Evolutionary conservation across 2,797 vertebrate species (phyloP).

Genomic region (Phoeniculus purpureus): DNA sequence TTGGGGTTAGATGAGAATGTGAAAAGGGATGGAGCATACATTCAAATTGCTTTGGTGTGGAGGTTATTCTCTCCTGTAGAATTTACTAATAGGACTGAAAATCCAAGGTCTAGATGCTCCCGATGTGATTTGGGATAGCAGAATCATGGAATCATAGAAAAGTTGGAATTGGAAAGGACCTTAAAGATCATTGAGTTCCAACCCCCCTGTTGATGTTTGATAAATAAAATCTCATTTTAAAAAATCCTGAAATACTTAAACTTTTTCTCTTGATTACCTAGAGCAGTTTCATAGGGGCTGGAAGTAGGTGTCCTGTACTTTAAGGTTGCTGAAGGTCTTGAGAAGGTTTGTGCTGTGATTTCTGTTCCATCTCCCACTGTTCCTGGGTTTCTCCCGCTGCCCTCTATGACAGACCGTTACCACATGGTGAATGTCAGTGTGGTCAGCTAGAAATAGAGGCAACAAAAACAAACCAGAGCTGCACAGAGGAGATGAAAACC

Average conservation of each 20-base stretch:
- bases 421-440: not conserved
- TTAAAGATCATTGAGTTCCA: too few species aligned
- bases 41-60: slow-evolving; percentile 24
- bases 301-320: not conserved
- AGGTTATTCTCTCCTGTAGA: not conserved
- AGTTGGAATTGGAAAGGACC: too few species aligned
- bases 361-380: not conserved
- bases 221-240: not conserved
- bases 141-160: too few species aligned
- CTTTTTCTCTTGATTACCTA: not conserved
- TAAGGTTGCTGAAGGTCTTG: not conserved
- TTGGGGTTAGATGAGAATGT: slow-evolving; percentile 23
- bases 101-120: not conserved
- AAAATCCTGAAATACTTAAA: not conserved
- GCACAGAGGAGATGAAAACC: not conserved
- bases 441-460: not conserved
- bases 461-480: not conserved
- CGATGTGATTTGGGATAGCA: not conserved
- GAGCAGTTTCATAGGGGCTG: not conserved
- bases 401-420: not conserved
- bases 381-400: not conserved
- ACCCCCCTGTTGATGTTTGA: not conserved
- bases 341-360: not conserved
- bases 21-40: not conserved
- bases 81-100: not conserved